These are phyloP conservation scores for Cheilosia vernalis DNA, from an alignment of 2,888 invertebrate species.

Conservation along the genomic window DNA sequence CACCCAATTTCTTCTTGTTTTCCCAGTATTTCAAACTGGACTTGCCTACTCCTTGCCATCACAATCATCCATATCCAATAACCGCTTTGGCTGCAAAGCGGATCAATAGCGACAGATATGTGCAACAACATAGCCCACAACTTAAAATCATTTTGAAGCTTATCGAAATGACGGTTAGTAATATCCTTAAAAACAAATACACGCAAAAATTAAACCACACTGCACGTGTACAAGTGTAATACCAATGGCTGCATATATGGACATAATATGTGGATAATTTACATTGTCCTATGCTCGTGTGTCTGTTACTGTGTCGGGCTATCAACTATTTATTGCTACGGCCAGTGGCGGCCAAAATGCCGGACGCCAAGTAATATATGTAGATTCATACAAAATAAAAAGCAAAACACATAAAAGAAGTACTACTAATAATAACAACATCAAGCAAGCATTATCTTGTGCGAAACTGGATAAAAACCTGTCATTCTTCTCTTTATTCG, in stretches of 20 bases:
- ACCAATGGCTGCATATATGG: not conserved
- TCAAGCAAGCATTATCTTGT: slow-evolving; percentile 69
- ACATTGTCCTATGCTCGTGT: not conserved
- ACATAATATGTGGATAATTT: not conserved
- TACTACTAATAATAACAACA: slow-evolving; percentile 69
- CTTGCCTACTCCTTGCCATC: too few relatives aligned
- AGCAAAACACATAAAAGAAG: slow-evolving; percentile 25
- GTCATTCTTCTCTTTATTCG: slow-evolving; percentile 73
- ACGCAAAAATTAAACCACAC: not conserved
- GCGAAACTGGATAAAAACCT: slow-evolving; percentile 74
- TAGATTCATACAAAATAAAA: slow-evolving; percentile 48
- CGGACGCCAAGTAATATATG: slow-evolving; percentile 55
- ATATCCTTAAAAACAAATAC: too few relatives aligned
- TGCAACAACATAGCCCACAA: too few relatives aligned
- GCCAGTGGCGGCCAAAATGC: slow-evolving; percentile 50
- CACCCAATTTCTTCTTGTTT: too few relatives aligned
- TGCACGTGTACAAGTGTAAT: not conserved
- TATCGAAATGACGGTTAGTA: too few relatives aligned
- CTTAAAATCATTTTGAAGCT: too few relatives aligned
- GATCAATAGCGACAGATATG: too few relatives aligned
- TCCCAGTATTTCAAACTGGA: too few relatives aligned
- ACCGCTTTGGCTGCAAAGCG: too few relatives aligned
- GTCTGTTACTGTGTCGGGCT: not conserved
- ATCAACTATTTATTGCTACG: slow-evolving; percentile 31
- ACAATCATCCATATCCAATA: too few relatives aligned